A percentile compares a stretch with the other conserved stretches of the same genome.
These are phyloP conservation scores for Caenorhabditis parvicauda DNA, from an alignment of 2,888 invertebrate genomes.

Conservation along the genomic window DNA sequence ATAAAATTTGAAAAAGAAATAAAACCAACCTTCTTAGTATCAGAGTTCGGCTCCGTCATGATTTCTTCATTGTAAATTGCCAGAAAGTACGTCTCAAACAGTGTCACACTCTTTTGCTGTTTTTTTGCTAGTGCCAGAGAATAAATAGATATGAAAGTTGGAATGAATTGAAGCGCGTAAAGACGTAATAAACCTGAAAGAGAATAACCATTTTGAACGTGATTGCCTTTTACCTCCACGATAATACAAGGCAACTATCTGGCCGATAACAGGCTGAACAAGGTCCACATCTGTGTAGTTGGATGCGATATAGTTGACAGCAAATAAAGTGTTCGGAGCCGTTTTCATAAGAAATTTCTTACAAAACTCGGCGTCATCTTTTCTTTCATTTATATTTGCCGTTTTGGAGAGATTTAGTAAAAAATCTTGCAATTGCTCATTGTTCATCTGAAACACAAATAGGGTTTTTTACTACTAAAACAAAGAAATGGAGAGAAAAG, in stretches of 20 bases:
- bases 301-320: conserved; percentile 46
- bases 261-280: conserved; percentile 56
- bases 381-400: background rate
- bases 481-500: background rate
- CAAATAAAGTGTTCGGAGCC: conserved; percentile 33
- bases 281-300: conserved; percentile 57
- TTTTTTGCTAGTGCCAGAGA: conserved; percentile 42
- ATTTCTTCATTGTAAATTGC: conserved; percentile 62
- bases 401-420: conserved; percentile 28
- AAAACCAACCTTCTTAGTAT: conserved; percentile 35
- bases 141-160: conserved; percentile 48
- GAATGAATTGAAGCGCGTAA: conserved; percentile 55
- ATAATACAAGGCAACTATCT: conserved; percentile 56
- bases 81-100: conserved; percentile 58
- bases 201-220: background rate
- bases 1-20: background rate
- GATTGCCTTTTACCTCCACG: conserved; percentile 39
- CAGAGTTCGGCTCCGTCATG: conserved; percentile 42
- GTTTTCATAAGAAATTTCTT: conserved; percentile 3
- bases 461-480: background rate
- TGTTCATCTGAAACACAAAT: conserved; percentile 33
- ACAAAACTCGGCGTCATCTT: conserved; percentile 7
- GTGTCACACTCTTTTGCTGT: conserved; percentile 45
- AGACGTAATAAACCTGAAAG: conserved; percentile 49
- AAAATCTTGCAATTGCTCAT: conserved; percentile 47